phyloP scores from a whole-genome alignment of 2,797 vertebrate species.

The Alectoris magna region DNA sequence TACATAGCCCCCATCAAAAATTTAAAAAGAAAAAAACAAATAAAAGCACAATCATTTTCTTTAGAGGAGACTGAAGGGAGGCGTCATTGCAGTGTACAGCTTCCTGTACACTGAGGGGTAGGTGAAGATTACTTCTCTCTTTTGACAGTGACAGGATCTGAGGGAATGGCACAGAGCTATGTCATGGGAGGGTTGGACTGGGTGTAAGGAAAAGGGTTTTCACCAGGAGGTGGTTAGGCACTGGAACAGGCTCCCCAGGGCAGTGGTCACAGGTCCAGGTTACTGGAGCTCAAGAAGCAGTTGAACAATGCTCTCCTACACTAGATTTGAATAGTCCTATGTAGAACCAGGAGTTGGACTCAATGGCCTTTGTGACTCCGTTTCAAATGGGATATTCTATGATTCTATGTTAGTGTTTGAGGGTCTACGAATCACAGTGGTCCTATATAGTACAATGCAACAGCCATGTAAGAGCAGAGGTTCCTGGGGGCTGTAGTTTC shows the following conservation, averaged over 20 bases:
- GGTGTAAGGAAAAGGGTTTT: neutral
- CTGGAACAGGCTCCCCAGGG: neutral
- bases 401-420: neutral
- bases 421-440: neutral
- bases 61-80: neutral
- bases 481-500: neutral
- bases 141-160: too few species aligned
- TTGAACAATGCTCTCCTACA: neutral
- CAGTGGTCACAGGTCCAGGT: too few species aligned
- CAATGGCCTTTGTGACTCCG: neutral
- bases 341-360: neutral
- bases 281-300: neutral
- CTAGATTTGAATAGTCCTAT: neutral
- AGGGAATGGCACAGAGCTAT: neutral
- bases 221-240: too few species aligned
- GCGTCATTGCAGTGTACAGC: too few species aligned
- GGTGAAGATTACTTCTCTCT: too few species aligned
- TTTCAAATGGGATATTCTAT: neutral
- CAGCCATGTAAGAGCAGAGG: too few species aligned
- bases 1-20: neutral
- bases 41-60: neutral
- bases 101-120: too few species aligned
- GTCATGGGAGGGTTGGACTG: neutral
- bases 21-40: neutral
- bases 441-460: neutral